Evolutionary conservation across 2,113 vertebrate species (phyloP).

Genomic region (Tragelaphus imberbis): DNA sequence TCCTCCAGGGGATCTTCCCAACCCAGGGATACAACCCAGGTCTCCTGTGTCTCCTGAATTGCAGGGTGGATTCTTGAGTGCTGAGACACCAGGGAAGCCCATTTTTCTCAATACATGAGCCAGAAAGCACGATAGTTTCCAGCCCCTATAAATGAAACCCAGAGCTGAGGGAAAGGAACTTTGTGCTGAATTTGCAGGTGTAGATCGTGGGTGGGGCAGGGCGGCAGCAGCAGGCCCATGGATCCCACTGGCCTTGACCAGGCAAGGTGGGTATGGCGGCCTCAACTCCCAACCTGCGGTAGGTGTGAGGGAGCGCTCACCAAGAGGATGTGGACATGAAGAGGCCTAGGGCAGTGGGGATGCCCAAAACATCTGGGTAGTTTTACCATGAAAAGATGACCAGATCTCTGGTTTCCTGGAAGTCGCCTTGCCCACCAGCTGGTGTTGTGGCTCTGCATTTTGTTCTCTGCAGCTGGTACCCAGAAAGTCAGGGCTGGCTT

Average conservation of each 20-base stretch:
- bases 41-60: not conserved
- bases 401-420: conserved; percentile 3
- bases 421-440: not conserved
- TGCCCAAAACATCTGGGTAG: not conserved
- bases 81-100: not conserved
- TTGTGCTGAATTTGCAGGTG: conserved; percentile 29
- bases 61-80: not conserved
- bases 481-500: conserved; percentile 17
- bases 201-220: not conserved
- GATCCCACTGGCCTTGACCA: not conserved
- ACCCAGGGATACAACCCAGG: not conserved
- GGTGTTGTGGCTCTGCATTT: not conserved
- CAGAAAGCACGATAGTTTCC: conserved; percentile 59
- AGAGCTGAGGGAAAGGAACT: conserved; percentile 50
- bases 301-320: not conserved
- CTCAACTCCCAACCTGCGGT: not conserved
- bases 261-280: not conserved
- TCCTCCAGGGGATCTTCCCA: not conserved
- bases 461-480: conserved; percentile 22
- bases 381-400: conserved; percentile 45
- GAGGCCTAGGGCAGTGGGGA: not conserved
- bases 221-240: not conserved
- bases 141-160: conserved; percentile 44
- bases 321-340: not conserved
- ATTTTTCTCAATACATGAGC: conserved; percentile 50